Evolutionary conservation across 2,888 invertebrate genomes (phyloP).

Genomic region (Xestia rhomboidea): DNA sequence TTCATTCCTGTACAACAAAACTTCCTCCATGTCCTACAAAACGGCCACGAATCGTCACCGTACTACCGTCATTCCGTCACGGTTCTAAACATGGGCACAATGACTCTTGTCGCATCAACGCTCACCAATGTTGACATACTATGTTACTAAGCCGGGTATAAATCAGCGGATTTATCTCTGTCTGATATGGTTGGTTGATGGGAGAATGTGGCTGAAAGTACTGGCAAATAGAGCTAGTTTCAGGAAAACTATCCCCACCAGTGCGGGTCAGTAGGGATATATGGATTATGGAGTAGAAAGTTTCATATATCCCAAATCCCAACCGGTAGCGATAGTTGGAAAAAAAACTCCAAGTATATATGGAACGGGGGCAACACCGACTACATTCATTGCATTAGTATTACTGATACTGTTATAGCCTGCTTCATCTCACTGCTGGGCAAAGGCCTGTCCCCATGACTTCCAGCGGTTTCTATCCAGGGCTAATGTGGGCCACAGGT

Average conservation of each 20-base stretch:
- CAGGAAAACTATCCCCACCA: no score
- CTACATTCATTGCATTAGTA: not conserved
- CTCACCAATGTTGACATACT: constrained; percentile 64
- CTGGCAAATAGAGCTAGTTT: not conserved
- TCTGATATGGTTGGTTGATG: constrained; percentile 12
- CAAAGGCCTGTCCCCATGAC: no score
- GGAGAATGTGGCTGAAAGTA: constrained; percentile 4
- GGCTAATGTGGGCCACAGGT: no score
- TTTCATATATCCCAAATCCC: no score
- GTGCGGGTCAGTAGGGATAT: no score
- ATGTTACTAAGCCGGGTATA: constrained; percentile 38
- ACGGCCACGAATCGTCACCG: constrained; percentile 46
- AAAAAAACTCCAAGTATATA: no score
- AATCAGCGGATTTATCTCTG: constrained; percentile 32
- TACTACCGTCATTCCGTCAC: constrained; percentile 63
- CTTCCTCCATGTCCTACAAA: constrained; percentile 33
- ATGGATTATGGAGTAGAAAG: no score
- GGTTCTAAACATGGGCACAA: constrained; percentile 64
- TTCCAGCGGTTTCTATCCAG: no score
- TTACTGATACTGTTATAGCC: no score
- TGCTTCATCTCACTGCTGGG: no score
- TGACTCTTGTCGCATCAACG: constrained; percentile 70
- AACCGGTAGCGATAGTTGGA: no score
- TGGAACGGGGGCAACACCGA: no score
- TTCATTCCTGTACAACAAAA: not conserved